phyloP scores from a whole-genome alignment of 2,113 vertebrate genomes.

The Litocranius walleri region DNA sequence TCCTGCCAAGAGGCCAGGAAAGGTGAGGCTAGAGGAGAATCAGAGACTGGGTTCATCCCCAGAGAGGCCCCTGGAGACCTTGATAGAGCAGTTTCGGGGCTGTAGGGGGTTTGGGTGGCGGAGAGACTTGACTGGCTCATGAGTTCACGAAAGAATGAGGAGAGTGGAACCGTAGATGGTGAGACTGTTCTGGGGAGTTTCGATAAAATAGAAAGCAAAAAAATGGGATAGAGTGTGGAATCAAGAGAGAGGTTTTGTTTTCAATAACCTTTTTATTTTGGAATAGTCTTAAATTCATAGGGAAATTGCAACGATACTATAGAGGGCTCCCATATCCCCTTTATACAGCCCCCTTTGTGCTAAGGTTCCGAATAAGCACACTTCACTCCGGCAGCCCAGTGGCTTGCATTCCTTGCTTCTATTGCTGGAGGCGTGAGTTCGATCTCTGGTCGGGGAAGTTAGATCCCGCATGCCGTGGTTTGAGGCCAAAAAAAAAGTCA shows the following conservation, averaged over 20 bases:
- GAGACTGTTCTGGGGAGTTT: neutral
- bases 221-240: neutral
- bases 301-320: neutral
- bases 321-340: neutral
- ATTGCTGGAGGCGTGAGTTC: neutral
- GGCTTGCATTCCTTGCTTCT: neutral
- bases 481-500: neutral
- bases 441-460: neutral
- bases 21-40: too few relatives aligned
- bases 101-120: accelerated
- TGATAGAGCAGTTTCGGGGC: accelerated
- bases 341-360: neutral
- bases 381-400: neutral
- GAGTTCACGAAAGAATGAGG: neutral
- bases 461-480: neutral
- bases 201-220: neutral
- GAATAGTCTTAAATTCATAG: neutral
- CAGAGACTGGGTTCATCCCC: neutral
- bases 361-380: accelerated
- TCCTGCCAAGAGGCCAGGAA: neutral
- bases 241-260: neutral
- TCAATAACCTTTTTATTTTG: neutral
- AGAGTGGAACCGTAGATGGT: accelerated
- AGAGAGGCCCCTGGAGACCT: neutral
- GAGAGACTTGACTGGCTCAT: neutral